Conservation (phyloP, 1,140 invertebrate species). For the Pachyrhynchus sulphureomaculatus region DNA sequence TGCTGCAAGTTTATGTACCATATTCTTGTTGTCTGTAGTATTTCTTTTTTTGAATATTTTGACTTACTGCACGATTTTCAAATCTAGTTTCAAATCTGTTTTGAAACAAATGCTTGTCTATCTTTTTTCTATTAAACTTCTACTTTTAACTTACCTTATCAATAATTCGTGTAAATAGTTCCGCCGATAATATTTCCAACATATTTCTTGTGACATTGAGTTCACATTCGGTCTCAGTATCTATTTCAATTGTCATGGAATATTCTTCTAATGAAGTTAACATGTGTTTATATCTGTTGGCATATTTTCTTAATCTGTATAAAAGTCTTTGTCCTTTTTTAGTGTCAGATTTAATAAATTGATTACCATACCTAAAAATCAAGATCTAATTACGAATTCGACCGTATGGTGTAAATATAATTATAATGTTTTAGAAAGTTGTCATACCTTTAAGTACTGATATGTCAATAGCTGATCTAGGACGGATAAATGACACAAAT, state of each 20-base stretch:
- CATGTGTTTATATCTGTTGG: not conserved
- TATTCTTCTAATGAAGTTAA: not conserved
- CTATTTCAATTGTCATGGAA: not conserved
- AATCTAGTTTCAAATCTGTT: too few species aligned
- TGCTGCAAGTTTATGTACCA: too few species aligned
- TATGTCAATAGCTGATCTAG: too few species aligned
- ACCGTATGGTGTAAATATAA: too few species aligned
- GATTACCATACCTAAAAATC: not conserved
- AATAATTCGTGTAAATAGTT: not conserved
- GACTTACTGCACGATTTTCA: too few species aligned
- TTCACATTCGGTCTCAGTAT: not conserved
- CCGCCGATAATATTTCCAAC: constrained; percentile 1
- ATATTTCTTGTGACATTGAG: not conserved
- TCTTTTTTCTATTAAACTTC: too few species aligned
- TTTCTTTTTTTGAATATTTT: too few species aligned
- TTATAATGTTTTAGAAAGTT: too few species aligned
- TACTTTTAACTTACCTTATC: constrained; percentile 8
- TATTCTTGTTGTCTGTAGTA: too few species aligned
- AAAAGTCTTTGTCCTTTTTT: constrained; percentile 2
- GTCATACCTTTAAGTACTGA: too few species aligned
- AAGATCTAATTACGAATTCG: not conserved
- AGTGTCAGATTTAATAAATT: not conserved
- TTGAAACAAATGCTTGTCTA: too few species aligned
- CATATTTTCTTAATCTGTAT: constrained; percentile 9
- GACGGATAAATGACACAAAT: too few species aligned